phyloP scores from a whole-genome alignment of 2,113 vertebrate species.

The Caranx ignobilis region DNA sequence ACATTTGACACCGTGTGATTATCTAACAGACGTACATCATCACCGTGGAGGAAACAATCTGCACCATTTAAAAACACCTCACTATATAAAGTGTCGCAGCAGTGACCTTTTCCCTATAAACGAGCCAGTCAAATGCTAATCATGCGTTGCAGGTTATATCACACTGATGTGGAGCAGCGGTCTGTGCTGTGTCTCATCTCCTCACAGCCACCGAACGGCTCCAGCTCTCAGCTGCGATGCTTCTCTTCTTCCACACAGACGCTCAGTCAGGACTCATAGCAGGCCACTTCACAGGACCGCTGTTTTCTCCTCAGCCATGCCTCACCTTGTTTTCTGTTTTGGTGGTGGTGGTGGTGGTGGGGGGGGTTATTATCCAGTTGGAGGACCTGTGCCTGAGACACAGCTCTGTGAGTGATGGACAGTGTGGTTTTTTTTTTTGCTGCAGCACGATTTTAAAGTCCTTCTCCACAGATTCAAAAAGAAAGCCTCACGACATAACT shows the following conservation, averaged over 20 bases:
- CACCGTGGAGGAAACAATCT: constrained; percentile 13
- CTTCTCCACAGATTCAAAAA: neutral
- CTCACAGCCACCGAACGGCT: no score
- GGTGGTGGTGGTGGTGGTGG: no score
- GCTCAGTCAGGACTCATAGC: neutral
- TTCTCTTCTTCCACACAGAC: neutral
- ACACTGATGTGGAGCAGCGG: no score
- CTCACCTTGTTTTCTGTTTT: neutral
- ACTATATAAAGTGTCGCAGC: constrained; percentile 3
- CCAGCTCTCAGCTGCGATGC: no score
- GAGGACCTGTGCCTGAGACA: neutral
- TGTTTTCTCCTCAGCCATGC: neutral
- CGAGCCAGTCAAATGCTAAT: constrained; percentile 10
- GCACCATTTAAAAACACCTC: constrained; percentile 2
- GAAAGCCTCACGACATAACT: no score
- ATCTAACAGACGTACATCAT: constrained; percentile 28
- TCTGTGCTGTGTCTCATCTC: no score
- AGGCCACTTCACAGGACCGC: neutral
- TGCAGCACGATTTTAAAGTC: neutral
- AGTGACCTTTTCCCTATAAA: constrained; percentile 16
- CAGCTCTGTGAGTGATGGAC: neutral
- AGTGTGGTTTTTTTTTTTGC: neutral
- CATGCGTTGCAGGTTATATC: neutral
- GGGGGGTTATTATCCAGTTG: neutral
- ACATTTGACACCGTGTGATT: neutral